Percentiles rank a stretch among this genome's conserved stretches.
phyloP scores from a whole-genome alignment of 2,797 vertebrate genomes.

The Notolabrus celidotus region DNA sequence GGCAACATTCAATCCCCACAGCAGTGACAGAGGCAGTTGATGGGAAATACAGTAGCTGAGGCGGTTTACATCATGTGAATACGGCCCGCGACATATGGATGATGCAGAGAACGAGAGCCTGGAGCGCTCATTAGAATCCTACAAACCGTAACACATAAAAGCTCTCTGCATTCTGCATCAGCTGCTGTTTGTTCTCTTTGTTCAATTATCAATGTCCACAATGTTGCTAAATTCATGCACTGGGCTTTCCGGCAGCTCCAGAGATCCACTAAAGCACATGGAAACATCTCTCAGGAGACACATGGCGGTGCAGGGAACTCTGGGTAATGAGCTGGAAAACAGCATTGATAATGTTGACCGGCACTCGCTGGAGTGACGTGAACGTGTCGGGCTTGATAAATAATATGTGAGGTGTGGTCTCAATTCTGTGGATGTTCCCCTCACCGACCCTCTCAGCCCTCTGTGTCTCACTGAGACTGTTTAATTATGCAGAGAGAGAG shows the following conservation, averaged over 20 bases:
- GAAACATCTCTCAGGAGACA: conserved; percentile 46
- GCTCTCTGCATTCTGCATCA: conserved; percentile 34
- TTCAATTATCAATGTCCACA: conserved; percentile 63
- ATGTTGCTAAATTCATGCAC: conserved; percentile 48
- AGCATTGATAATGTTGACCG: conserved; percentile 54
- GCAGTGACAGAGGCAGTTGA: conserved; percentile 32
- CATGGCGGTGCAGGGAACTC: conserved; percentile 28
- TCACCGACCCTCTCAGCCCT: conserved; percentile 18
- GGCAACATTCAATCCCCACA: conserved; percentile 47
- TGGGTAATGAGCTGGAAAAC: conserved; percentile 68
- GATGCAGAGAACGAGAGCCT: conserved; percentile 45
- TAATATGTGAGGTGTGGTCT: conserved; percentile 42
- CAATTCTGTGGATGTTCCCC: conserved; percentile 34
- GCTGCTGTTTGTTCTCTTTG: conserved; percentile 43
- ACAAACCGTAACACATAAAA: conserved; percentile 46
- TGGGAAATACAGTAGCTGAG: conserved; percentile 40
- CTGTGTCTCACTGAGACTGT: conserved; percentile 22
- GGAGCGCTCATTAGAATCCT: conserved; percentile 48
- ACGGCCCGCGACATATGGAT: conserved; percentile 52
- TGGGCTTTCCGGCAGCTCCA: conserved; percentile 14
- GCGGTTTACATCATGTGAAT: conserved; percentile 41
- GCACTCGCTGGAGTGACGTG: conserved; percentile 27
- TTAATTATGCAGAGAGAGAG: conserved; percentile 53
- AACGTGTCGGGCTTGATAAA: conserved; percentile 50
- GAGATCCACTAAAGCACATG: conserved; percentile 16